Evolutionary conservation across 2,888 invertebrate genomes (phyloP), one percentile per base, ranked within the genome.

Genomic region (Sphaerophoria taeniata): DNA sequence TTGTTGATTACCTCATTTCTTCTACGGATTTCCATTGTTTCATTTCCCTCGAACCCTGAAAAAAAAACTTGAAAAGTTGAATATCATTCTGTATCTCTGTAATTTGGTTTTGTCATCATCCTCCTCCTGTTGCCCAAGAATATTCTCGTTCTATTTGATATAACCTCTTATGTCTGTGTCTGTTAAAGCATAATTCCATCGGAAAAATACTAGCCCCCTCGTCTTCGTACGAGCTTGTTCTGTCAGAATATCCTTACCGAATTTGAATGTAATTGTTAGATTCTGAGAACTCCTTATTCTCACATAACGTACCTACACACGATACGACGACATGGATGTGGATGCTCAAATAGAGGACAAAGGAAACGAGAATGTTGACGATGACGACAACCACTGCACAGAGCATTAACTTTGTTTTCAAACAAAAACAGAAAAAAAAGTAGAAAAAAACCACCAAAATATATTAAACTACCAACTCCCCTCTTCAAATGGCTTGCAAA

Each of bases 231-330:
- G 4, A 7, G 9, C 3, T 9, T 7, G 6, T 16, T 31, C 24
- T 49, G 49, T 65, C 7, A 67, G 51, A 51, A 53, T 67, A 39
- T 39, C 9, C 3, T 43, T 5, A 11, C 24, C 67, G 53, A 67
- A 67, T 78, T 70, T 74, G 34, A 78, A 78, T 60, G 79, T 84
- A 76, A 79, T 84, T 79, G 72, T 76, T 63, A 73, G 75, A 75
- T 76, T 61, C 67, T 55, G 33, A 16, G 43, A 45, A 75, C 65
- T 67, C 47, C 65, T 24, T 24, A 24, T 2, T 43, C 9, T 43
- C 49, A 70, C 51, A 60, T 11, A 43, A 49, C 53, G 47, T 39
- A 73, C 1, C n/a, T 39, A 49, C 51, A 69, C 34, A 74, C 60
- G 24, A 43, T 4, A 43, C 39, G 39, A 43, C 43, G 7, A 39